Evolutionary conservation across 2,888 invertebrate species (phyloP).

Genomic region (Polydrusus tereticollis): DNA sequence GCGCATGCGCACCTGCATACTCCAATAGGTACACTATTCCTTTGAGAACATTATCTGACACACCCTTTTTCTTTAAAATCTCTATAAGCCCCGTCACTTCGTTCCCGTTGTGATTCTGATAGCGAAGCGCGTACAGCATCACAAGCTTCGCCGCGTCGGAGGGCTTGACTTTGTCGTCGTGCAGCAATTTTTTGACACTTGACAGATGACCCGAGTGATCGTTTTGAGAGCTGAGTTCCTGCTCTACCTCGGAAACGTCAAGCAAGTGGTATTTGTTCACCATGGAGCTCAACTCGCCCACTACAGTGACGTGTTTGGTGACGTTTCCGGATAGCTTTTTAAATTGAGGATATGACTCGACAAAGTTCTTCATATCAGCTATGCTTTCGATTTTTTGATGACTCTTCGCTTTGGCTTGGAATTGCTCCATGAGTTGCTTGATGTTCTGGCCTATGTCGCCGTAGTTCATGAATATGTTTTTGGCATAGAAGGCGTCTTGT

Average conservation of each 20-base stretch:
- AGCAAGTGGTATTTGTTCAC: conserved; percentile 85
- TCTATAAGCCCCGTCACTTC: conserved; percentile 83
- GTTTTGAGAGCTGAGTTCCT: conserved; percentile 90
- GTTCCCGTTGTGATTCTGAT: conserved; percentile 90
- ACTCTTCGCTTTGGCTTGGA: conserved; percentile 89
- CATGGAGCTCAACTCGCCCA: conserved; percentile 92
- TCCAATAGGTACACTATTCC: conserved; percentile 79
- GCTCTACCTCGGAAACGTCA: conserved; percentile 93
- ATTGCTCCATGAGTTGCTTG: conserved; percentile 97
- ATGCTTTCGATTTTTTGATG: conserved; percentile 98
- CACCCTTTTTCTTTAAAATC: conserved; percentile 78
- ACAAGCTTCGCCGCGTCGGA: conserved; percentile 90
- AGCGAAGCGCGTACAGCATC: conserved; percentile 92
- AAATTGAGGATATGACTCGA: conserved; percentile 98
- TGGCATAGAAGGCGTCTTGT: conserved; percentile 97
- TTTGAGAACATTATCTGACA: conserved; percentile 73
- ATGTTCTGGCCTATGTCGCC: conserved; percentile 99
- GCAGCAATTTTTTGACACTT: conserved; percentile 84
- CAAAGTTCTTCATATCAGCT: conserved; percentile 98
- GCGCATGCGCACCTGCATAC: conserved; percentile 86
- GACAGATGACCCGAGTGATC: conserved; percentile 84
- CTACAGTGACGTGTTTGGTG: conserved; percentile 96
- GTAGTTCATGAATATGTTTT: conserved; percentile 95
- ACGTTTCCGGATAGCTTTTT: conserved; percentile 97
- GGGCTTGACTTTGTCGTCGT: conserved; percentile 77